Conservation (phyloP, 1,140 invertebrate species). For the Polyergus mexicanus region DNA sequence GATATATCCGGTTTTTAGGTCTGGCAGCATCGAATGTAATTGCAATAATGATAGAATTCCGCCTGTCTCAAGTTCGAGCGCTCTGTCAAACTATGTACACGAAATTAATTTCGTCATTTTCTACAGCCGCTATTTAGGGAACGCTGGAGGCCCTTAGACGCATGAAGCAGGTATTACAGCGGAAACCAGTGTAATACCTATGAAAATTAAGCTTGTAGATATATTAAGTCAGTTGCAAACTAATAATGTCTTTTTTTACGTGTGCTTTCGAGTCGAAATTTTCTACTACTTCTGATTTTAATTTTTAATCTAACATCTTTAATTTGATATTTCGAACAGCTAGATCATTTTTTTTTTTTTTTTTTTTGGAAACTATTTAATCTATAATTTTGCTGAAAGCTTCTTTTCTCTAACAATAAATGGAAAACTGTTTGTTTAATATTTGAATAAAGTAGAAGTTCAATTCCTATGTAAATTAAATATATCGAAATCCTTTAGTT, state of each 20-base stretch:
- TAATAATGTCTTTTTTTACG: background rate
- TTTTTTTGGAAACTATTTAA: too few relatives aligned
- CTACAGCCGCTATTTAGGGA: background rate
- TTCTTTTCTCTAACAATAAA: too few relatives aligned
- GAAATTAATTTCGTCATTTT: conserved; percentile 45
- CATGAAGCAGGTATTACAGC: background rate
- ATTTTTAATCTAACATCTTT: too few relatives aligned
- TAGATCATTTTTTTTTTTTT: too few relatives aligned
- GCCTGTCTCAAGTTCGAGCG: background rate
- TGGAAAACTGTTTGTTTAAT: too few relatives aligned
- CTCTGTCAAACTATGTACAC: background rate
- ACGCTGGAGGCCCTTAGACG: background rate
- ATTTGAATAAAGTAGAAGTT: too few relatives aligned
- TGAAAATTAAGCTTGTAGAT: background rate
- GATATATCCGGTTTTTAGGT: conserved; percentile 23
- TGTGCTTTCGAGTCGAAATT: background rate
- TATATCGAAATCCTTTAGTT: too few relatives aligned
- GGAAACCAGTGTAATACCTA: background rate
- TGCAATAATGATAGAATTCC: conserved; percentile 13
- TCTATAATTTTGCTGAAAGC: too few relatives aligned
- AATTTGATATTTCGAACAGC: too few relatives aligned
- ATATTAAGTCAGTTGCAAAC: background rate
- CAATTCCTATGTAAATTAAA: too few relatives aligned
- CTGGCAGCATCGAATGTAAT: conserved; percentile 16
- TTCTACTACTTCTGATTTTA: too few relatives aligned